Percentiles rank a stretch among this genome's conserved stretches.
Evolutionary conservation across 1,140 invertebrate species (phyloP).

Genomic region (Drosophila nikananu): DNA sequence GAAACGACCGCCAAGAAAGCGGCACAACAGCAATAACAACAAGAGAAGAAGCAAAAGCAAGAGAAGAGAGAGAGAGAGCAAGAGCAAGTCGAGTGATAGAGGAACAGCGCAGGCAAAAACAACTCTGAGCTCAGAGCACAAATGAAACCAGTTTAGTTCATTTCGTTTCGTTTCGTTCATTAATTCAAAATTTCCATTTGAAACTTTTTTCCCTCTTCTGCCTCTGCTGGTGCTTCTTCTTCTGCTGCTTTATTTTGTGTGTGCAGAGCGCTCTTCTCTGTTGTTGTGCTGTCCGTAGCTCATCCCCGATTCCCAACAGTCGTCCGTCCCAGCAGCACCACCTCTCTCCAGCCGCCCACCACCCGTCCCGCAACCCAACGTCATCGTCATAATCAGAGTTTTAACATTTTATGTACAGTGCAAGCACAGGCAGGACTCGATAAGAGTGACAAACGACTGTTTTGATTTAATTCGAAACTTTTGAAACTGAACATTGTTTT

Average conservation of each 20-base stretch:
- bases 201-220: slow-evolving; percentile 71
- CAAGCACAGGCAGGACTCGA: slow-evolving; percentile 39
- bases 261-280: slow-evolving; percentile 38
- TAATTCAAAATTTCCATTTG: slow-evolving; percentile 84
- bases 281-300: slow-evolving; percentile 74
- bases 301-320: slow-evolving; percentile 57
- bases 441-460: background rate
- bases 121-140: slow-evolving; percentile 73
- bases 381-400: slow-evolving; percentile 83
- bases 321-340: slow-evolving; percentile 16
- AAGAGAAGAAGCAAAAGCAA: slow-evolving; percentile 21
- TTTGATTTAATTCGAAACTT: background rate
- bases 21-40: slow-evolving; percentile 64
- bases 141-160: slow-evolving; percentile 84
- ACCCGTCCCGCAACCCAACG: slow-evolving; percentile 48
- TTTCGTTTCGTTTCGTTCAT: slow-evolving; percentile 84
- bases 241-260: slow-evolving; percentile 49
- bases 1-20: slow-evolving; percentile 73
- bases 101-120: slow-evolving; percentile 34
- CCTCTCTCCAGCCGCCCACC: slow-evolving; percentile 23
- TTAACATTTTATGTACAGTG: slow-evolving; percentile 82
- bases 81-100: slow-evolving; percentile 7
- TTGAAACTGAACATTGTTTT: background rate
- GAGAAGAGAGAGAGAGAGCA: slow-evolving; percentile 22
- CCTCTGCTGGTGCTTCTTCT: slow-evolving; percentile 37